These are phyloP conservation scores for Thaumatotibia leucotreta DNA, from an alignment of 1,140 invertebrate genomes.

Conservation along the genomic window DNA sequence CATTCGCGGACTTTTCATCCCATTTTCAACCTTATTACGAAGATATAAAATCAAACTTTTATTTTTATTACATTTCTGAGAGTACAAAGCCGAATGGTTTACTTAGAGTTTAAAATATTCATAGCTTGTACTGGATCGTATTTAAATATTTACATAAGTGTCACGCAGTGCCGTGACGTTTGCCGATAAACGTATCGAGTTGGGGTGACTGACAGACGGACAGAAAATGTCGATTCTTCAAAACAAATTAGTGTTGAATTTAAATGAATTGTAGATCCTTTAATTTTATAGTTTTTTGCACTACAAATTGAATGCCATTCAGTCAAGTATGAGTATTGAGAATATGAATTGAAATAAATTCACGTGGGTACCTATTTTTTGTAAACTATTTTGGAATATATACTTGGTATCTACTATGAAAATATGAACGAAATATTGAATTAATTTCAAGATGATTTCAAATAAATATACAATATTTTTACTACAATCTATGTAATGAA, in stretches of 20 bases:
- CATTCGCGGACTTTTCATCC: conserved; percentile 25
- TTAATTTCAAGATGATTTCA: too few species aligned
- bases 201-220: conserved; percentile 41
- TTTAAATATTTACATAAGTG: conserved; percentile 79
- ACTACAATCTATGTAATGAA: too few species aligned
- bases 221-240: not conserved
- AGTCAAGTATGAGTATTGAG: conserved; percentile 20
- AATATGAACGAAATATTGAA: too few species aligned
- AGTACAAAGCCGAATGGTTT: conserved; percentile 66
- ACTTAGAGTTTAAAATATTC: conserved; percentile 77
- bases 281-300: not conserved
- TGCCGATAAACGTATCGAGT: conserved; percentile 72
- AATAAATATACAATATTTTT: too few species aligned
- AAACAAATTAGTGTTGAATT: not conserved
- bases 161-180: conserved; percentile 72
- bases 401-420: too few species aligned
- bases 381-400: too few species aligned
- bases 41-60: conserved; percentile 43
- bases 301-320: not conserved
- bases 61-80: conserved; percentile 54
- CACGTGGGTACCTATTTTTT: too few species aligned
- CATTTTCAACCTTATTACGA: conserved; percentile 49
- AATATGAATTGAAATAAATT: not conserved
- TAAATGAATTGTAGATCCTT: not conserved
- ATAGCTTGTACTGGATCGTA: conserved; percentile 78